Percentiles rank a stretch among this genome's conserved stretches.
These are phyloP conservation scores for Hoplostethus mediterraneus DNA, from an alignment of 2,797 vertebrate genomes.

Conservation along the genomic window DNA sequence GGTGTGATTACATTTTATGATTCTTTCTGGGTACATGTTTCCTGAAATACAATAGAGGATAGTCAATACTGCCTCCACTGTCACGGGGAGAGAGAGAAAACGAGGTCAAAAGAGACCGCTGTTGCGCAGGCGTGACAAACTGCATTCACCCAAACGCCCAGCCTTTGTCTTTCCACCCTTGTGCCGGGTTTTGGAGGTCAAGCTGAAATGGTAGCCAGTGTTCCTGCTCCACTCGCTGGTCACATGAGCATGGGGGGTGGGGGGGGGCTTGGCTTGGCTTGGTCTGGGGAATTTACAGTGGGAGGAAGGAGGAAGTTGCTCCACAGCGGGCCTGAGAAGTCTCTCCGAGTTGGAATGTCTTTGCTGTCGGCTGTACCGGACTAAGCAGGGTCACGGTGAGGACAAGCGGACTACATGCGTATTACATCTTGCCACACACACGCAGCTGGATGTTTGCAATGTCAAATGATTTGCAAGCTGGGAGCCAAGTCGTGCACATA, in stretches of 20 bases:
- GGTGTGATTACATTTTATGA: background rate
- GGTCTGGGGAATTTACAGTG: constrained; percentile 22
- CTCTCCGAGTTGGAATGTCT: background rate
- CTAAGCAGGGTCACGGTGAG: background rate
- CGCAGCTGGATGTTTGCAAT: background rate
- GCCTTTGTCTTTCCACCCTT: constrained; percentile 44
- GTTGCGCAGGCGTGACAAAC: constrained; percentile 9
- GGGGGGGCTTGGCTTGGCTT: constrained; percentile 18
- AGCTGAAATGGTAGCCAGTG: constrained; percentile 44
- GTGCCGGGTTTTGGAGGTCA: constrained; percentile 58
- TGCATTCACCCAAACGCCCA: constrained; percentile 14
- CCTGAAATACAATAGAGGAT: background rate
- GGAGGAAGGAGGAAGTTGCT: constrained; percentile 1
- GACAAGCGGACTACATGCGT: background rate
- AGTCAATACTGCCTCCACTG: background rate
- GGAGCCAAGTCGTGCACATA: too few species aligned
- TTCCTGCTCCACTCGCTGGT: constrained; percentile 20
- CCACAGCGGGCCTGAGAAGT: background rate
- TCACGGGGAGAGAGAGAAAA: background rate
- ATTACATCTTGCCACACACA: background rate
- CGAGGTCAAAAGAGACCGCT: background rate
- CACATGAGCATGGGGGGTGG: constrained; percentile 35
- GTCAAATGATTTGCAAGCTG: too few species aligned
- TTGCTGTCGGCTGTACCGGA: background rate
- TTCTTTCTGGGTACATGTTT: background rate